Percentiles rank a stretch among this genome's conserved stretches.
Conservation (phyloP, 1,140 invertebrate genomes). For the Drosophila erecta region DNA sequence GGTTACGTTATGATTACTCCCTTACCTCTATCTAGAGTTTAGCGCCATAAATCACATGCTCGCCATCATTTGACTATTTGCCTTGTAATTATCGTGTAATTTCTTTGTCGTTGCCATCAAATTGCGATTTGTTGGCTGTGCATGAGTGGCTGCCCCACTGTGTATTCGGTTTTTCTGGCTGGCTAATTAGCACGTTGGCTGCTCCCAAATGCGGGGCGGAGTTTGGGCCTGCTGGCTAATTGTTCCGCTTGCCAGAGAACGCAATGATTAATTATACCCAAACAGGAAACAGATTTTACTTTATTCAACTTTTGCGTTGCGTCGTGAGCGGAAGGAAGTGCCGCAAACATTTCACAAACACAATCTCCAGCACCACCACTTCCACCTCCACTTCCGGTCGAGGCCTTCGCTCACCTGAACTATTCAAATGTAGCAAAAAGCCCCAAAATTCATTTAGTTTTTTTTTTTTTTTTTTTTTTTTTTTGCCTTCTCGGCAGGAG, state of each 20-base stretch:
- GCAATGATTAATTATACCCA: conserved; percentile 82
- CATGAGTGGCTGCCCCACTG: conserved; percentile 9
- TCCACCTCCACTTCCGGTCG: conserved; percentile 47
- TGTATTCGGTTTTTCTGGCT: conserved; percentile 31
- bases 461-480: conserved; percentile 30
- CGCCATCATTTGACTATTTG: conserved; percentile 17
- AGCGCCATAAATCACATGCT: not conserved
- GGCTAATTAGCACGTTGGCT: conserved; percentile 78
- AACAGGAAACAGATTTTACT: conserved; percentile 83
- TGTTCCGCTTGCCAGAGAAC: conserved; percentile 73
- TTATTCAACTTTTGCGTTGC: conserved; percentile 76
- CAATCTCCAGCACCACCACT: conserved; percentile 19
- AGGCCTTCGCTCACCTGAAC: conserved; percentile 56
- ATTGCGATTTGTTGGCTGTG: conserved; percentile 60
- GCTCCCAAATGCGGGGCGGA: conserved; percentile 53
- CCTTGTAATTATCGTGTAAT: conserved; percentile 52
- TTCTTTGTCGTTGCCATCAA: conserved; percentile 62
- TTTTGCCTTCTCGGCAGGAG: conserved; percentile 41
- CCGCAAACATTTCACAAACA: conserved; percentile 80
- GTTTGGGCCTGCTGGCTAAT: conserved; percentile 54
- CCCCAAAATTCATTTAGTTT: conserved; percentile 51
- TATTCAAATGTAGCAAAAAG: conserved; percentile 61
- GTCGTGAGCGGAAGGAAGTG: conserved; percentile 75
- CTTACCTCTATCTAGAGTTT: not conserved
- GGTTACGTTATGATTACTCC: not conserved